Evolutionary conservation across 2,113 vertebrate genomes (phyloP), one percentile per base, ranked within the genome.

Genomic region (Rousettus leschenaultii): DNA sequence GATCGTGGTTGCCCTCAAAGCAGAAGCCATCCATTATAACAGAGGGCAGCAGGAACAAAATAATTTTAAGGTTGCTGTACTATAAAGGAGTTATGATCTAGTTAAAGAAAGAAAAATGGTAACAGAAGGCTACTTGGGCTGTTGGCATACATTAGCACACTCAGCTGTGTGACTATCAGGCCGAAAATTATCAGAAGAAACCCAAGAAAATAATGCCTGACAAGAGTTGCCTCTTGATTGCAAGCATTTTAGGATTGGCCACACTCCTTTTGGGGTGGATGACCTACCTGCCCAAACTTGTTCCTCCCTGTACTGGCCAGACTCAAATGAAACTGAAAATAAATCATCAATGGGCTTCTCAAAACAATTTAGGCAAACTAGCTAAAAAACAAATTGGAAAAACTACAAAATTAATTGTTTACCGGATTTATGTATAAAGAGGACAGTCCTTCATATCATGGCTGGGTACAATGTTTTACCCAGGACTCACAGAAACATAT

Each of bases 181-280:
- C 28, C 21, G 38, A 45, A 12, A 30, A 63, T 7, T 6, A 7
- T 51, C 2, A 55, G 38, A 24, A 55, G 33, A 55, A 18, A 63
- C 24, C 78, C 35, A 43, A 26, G 22, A 43, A 33, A 68, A 8
- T 13, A 28, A 24, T 0, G 2, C 51, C 7, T 6, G 1, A 16
- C 10, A 3, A 3, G 2, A 33, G 38, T 0, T 35, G 35, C 28
- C 33, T 63, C 57, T 3, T 59, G 33, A 63, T 1, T 0, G 8
- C 1, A 78, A 33, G 48, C 40, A 21, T 11, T 15, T 9, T 0
- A 30, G 18, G 21, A n/a, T 21, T 6, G 30, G 48, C 15, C 51
- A 16, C 5, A 5, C 9, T 61, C 19, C 21, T 70, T 14, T 18
- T 4, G 22, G 38, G 33, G 24, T 57, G 3, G 3, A 51, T 12